Evolutionary conservation across 2,797 vertebrate genomes (phyloP).

Genomic region (Podarcis siculus): DNA sequence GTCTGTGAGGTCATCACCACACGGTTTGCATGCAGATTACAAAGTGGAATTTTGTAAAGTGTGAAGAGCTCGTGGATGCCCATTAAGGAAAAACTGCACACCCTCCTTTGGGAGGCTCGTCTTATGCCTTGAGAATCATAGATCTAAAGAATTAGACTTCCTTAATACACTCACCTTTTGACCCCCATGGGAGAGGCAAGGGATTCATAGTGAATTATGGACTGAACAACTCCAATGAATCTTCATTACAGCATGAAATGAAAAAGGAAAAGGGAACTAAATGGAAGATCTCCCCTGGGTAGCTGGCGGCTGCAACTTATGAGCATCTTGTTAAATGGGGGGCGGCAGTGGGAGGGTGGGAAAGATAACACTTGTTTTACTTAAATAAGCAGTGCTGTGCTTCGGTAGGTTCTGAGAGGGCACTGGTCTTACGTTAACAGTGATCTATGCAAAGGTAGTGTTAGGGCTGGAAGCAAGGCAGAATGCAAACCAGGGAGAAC

Average conservation of each 20-base stretch:
- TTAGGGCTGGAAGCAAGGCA: background rate
- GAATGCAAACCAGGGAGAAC: background rate
- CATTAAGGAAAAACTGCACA: background rate
- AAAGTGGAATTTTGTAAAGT: too few relatives aligned
- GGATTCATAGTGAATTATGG: slow-evolving; percentile 76
- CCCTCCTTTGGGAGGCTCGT: background rate
- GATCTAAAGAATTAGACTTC: background rate
- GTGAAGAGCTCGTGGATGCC: background rate
- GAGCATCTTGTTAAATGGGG: slow-evolving; percentile 23
- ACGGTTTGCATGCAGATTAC: background rate
- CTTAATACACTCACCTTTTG: slow-evolving; percentile 42
- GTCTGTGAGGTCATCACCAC: background rate
- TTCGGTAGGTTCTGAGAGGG: slow-evolving; percentile 14
- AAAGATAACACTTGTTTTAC: slow-evolving; percentile 37
- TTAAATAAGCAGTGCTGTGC: slow-evolving; percentile 40
- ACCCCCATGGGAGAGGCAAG: slow-evolving; percentile 61
- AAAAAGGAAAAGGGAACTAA: slow-evolving; percentile 77
- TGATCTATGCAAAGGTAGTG: background rate
- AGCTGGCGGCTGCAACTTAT: slow-evolving; percentile 36
- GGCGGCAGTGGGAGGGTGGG: background rate
- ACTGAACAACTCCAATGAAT: slow-evolving; percentile 77
- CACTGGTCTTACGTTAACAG: background rate
- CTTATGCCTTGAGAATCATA: background rate
- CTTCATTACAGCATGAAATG: slow-evolving; percentile 81
- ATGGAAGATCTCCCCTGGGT: slow-evolving; percentile 70